Percentiles rank a stretch among this genome's conserved stretches.
phyloP scores from a whole-genome alignment of 2,888 invertebrate species.

The Diarsia brunnea region DNA sequence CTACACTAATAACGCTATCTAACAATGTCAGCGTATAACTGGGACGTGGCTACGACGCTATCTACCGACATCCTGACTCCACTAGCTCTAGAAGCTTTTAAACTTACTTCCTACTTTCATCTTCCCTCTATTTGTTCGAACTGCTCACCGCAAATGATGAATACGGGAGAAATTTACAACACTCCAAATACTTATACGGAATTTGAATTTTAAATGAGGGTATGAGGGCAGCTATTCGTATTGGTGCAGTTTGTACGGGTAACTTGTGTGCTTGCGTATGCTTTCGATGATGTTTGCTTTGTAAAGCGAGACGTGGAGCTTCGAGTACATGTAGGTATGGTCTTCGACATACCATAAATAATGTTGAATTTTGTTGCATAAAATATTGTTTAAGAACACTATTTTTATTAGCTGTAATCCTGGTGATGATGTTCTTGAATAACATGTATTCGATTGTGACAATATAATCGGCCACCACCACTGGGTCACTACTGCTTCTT shows the following conservation, averaged over 20 bases:
- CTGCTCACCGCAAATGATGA: slow-evolving; percentile 62
- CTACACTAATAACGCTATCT: slow-evolving; percentile 22
- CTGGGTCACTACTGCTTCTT: too few species aligned
- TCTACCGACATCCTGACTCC: slow-evolving; percentile 48
- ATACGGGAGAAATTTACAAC: slow-evolving; percentile 67
- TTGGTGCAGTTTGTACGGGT: slow-evolving; percentile 59
- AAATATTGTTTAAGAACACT: too few species aligned
- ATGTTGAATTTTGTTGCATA: too few species aligned
- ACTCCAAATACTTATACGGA: slow-evolving; percentile 73
- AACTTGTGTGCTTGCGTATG: slow-evolving; percentile 17
- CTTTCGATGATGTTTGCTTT: slow-evolving; percentile 36
- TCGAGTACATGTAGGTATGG: background rate
- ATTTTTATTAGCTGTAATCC: too few species aligned
- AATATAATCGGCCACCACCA: too few species aligned
- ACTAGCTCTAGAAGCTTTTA: slow-evolving; percentile 56
- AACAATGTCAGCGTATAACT: slow-evolving; percentile 40
- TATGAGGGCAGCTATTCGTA: slow-evolving; percentile 50
- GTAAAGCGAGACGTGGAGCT: slow-evolving; percentile 8
- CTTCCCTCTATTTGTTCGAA: slow-evolving; percentile 67
- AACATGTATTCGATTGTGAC: too few species aligned
- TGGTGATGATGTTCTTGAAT: too few species aligned
- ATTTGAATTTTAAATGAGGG: slow-evolving; percentile 81
- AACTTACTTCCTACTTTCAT: slow-evolving; percentile 52
- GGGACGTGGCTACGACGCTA: slow-evolving; percentile 27
- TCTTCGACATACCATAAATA: background rate